These are phyloP conservation scores for Syngnathus rostellatus DNA, from an alignment of 2,797 vertebrate species.

Conservation along the genomic window DNA sequence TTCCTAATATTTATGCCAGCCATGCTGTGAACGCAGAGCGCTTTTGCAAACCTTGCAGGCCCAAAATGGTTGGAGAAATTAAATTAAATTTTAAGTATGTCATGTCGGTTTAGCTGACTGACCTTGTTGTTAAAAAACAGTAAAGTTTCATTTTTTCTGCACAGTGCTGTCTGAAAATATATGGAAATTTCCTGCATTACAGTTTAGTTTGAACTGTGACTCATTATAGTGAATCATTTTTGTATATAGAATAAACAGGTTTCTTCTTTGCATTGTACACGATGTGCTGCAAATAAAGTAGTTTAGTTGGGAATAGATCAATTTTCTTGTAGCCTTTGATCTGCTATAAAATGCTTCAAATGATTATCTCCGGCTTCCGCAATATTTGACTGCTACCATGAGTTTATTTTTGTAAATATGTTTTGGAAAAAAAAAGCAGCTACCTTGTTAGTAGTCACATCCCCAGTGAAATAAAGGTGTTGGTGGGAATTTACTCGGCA, in stretches of 20 bases:
- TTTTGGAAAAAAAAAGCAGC: not conserved
- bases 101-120: constrained; percentile 65
- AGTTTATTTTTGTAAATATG: not conserved
- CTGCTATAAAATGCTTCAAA: not conserved
- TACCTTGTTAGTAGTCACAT: not conserved
- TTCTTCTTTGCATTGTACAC: not conserved
- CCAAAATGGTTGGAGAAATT: constrained; percentile 47
- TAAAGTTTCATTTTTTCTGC: constrained; percentile 18
- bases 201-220: too few species aligned
- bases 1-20: constrained; percentile 45
- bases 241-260: too few species aligned
- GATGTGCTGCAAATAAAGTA: not conserved
- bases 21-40: constrained; percentile 13
- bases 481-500: constrained; percentile 9
- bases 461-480: constrained; percentile 7
- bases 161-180: not conserved
- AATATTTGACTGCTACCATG: not conserved
- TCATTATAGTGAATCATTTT: too few species aligned
- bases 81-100: constrained; percentile 67
- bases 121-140: constrained; percentile 70
- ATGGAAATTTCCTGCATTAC: too few species aligned
- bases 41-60: constrained; percentile 29
- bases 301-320: not conserved
- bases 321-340: not conserved
- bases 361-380: not conserved